Conservation (phyloP, 2,113 vertebrate genomes). For the Halichoerus grypus region DNA sequence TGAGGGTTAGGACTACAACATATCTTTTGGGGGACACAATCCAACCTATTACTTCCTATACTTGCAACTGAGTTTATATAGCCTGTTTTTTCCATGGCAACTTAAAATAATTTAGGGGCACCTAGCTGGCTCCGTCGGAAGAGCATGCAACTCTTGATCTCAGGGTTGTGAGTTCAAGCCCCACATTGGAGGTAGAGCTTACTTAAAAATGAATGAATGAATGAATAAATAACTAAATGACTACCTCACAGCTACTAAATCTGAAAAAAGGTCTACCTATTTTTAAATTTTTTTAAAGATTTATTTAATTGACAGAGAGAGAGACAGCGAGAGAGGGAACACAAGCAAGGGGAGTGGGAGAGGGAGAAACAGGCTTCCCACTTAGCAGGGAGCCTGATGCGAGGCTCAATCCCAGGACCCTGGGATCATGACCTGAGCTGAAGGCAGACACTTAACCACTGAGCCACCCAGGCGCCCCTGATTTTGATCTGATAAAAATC, state of each 20-base stretch:
- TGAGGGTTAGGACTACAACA: neutral
- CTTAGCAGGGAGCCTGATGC: neutral
- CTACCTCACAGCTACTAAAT: neutral
- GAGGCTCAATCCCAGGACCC: too few relatives aligned
- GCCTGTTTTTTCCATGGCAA: neutral
- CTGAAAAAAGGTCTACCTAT: neutral
- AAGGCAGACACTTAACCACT: neutral
- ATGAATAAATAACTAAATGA: neutral
- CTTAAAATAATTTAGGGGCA: constrained; percentile 9
- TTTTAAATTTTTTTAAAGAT: too few relatives aligned
- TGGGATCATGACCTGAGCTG: neutral
- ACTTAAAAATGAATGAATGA: neutral
- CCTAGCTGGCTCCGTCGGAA: neutral
- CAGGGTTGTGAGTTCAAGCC: neutral
- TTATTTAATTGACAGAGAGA: neutral
- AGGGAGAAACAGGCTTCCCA: neutral
- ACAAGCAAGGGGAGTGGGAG: neutral
- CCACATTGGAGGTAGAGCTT: neutral
- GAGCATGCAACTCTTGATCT: neutral
- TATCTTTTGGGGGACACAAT: neutral
- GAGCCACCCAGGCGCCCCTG: neutral
- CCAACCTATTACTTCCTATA: neutral
- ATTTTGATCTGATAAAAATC: neutral
- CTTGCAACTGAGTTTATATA: neutral
- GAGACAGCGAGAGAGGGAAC: neutral